Conservation (phyloP, 2,797 vertebrate genomes). For the Eospalax fontanierii region DNA sequence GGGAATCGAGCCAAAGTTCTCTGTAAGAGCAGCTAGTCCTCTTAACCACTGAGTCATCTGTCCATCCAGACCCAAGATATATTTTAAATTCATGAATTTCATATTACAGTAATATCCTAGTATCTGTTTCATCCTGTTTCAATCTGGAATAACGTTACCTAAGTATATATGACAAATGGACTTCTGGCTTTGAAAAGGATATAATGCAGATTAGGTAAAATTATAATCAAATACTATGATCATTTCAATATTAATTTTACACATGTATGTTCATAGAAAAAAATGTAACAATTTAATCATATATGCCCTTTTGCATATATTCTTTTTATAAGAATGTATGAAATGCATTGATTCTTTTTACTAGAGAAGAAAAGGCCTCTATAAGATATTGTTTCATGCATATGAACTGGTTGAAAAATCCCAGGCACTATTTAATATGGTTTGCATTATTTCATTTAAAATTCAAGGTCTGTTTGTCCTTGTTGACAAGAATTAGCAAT, state of each 20-base stretch:
- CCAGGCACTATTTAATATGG: constrained; percentile 66
- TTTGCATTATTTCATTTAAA: constrained; percentile 75
- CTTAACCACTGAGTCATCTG: no score
- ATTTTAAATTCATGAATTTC: neutral
- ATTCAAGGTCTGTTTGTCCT: constrained; percentile 84
- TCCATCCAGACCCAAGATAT: no score
- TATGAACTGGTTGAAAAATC: constrained; percentile 60
- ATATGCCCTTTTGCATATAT: neutral
- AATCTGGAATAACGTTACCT: neutral
- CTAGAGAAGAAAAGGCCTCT: neutral
- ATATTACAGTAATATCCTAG: neutral
- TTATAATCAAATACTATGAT: neutral
- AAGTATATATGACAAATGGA: neutral
- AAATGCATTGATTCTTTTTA: constrained; percentile 46
- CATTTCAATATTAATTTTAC: neutral
- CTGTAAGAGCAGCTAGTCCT: no score
- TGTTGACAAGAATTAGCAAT: constrained; percentile 82
- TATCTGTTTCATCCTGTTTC: neutral
- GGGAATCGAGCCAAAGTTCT: no score
- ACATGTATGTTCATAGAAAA: neutral
- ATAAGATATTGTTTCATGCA: constrained; percentile 65
- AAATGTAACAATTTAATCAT: constrained; percentile 30
- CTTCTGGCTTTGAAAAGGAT: neutral
- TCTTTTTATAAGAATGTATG: constrained; percentile 64
- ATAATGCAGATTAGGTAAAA: neutral